phyloP scores from a whole-genome alignment of 2,113 vertebrate species.

The Vidua macroura region DNA sequence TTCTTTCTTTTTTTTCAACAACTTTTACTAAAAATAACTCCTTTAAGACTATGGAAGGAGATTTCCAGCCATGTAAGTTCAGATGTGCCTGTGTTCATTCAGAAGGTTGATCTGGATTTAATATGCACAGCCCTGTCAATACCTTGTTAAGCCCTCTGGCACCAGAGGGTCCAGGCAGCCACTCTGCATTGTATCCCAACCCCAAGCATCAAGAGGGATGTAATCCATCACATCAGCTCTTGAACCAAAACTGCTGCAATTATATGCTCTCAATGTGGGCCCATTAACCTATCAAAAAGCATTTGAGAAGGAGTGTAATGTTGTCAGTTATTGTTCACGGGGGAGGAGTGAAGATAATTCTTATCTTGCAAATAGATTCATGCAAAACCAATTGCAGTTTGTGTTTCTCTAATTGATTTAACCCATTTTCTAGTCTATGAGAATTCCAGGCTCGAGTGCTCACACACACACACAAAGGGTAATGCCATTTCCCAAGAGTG shows the following conservation, averaged over 20 bases:
- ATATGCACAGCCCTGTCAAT: constrained; percentile 43
- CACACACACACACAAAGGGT: background rate
- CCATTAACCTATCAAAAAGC: constrained; percentile 62
- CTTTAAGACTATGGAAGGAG: constrained; percentile 31
- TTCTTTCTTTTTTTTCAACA: background rate
- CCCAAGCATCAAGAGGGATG: constrained; percentile 10
- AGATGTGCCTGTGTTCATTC: constrained; percentile 45
- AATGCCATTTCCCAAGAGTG: background rate
- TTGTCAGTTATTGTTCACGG: constrained; percentile 40
- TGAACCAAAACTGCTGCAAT: constrained; percentile 54
- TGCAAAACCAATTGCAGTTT: constrained; percentile 44
- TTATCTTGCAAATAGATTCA: constrained; percentile 37
- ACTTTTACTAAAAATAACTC: constrained; percentile 62
- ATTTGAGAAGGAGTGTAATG: constrained; percentile 38
- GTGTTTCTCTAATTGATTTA: constrained; percentile 49
- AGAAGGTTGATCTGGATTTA: constrained; percentile 61
- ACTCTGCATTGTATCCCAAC: constrained; percentile 46
- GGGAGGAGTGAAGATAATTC: constrained; percentile 46
- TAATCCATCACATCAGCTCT: constrained; percentile 61
- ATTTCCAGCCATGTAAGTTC: background rate
- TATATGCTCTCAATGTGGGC: constrained; percentile 18
- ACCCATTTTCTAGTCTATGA: background rate
- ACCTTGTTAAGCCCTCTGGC: constrained; percentile 63
- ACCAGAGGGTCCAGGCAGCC: constrained; percentile 63
- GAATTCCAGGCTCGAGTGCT: constrained; percentile 16